Evolutionary conservation across 2,888 invertebrate genomes (phyloP), one percentile per base, ranked within the genome.

Genomic region (Tuberolachnus salignus): DNA sequence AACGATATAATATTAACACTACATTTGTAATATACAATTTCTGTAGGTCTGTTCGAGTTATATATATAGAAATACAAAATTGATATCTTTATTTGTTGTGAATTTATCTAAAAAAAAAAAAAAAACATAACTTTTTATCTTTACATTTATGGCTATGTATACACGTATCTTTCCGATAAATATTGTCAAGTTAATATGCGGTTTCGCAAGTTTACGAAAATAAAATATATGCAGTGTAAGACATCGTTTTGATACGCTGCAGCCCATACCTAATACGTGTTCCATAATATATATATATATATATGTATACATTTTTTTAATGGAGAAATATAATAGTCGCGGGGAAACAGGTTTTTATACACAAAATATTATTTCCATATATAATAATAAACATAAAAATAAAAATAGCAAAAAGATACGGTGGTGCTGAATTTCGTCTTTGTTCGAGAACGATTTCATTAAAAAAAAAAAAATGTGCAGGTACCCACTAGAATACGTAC

Each of bases 311-410:
- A 46, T n/a, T 46, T n/a, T 59, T 70, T 57, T 44, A 26, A 57
- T 11, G 11, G 55, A 11, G n/a, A 57, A 55, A 55, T 34, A 63
- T 59, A 59, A 34, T 61, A 46, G 6, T 70, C 44, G 23, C 23
- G 13, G 44, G 44, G n/a, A 55, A 71, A 71, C 70, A 44, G 57
- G 70, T 71, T 71, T 55, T 71, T 23, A 21, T 16, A 34, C 6
- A 34, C 34, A 3, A 4, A 34, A 4, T 8, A 51, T 51, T 51
- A 51, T 51, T n/a, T 49, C 3, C 9, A 51, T n/a, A 9, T 49
- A n/a, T 42, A 19, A 34, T 42, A 34, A 59, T 16, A 16, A 3
- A 34, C 34, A 6, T 34, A 34, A 34, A 34, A 34, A 34, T 4
- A 34, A 34, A 26, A 46, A 23, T 16, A 14, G 23, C 4, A 16